Conservation (phyloP, 92 coral and sea anemone genomes). For the Paragorgia papillata region DNA sequence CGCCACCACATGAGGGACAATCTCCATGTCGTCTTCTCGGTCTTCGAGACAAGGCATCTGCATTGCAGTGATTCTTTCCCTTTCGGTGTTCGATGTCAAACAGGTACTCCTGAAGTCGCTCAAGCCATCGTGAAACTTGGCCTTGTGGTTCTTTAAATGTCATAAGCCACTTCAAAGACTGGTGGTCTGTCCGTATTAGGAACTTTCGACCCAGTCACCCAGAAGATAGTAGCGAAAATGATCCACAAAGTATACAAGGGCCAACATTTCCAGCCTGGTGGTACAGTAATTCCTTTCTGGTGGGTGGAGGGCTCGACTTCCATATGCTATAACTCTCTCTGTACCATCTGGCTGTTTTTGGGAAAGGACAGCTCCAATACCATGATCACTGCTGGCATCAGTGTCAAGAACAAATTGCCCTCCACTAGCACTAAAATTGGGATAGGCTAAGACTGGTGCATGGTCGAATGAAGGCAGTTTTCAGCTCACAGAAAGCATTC, state of each 20-base stretch:
- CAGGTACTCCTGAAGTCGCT: slow-evolving; percentile 29
- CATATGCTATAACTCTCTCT: slow-evolving; percentile 44
- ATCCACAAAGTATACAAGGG: slow-evolving; percentile 44
- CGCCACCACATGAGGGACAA: slow-evolving; percentile 22
- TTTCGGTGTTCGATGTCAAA: slow-evolving; percentile 37
- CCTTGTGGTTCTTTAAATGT: slow-evolving; percentile 52
- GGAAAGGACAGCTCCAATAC: slow-evolving; percentile 35
- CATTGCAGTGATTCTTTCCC: slow-evolving; percentile 50
- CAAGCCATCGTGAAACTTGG: slow-evolving; percentile 56
- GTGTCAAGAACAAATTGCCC: no score
- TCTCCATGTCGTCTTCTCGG: slow-evolving; percentile 33
- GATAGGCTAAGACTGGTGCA: no score
- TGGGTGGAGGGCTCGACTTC: slow-evolving; percentile 42
- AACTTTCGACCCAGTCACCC: slow-evolving; percentile 43
- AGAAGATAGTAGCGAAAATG: slow-evolving; percentile 54
- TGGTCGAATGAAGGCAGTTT: slow-evolving; percentile 42
- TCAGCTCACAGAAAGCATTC: no score
- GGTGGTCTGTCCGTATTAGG: slow-evolving; percentile 42
- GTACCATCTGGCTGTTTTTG: slow-evolving; percentile 39
- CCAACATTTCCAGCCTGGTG: slow-evolving; percentile 49
- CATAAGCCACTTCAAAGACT: slow-evolving; percentile 42
- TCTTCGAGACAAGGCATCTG: slow-evolving; percentile 52
- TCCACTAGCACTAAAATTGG: no score
- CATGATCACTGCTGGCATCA: no score
- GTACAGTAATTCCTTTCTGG: slow-evolving; percentile 53